Conservation (phyloP, 1,140 invertebrate species). For the Gryllus bimaculatus region DNA sequence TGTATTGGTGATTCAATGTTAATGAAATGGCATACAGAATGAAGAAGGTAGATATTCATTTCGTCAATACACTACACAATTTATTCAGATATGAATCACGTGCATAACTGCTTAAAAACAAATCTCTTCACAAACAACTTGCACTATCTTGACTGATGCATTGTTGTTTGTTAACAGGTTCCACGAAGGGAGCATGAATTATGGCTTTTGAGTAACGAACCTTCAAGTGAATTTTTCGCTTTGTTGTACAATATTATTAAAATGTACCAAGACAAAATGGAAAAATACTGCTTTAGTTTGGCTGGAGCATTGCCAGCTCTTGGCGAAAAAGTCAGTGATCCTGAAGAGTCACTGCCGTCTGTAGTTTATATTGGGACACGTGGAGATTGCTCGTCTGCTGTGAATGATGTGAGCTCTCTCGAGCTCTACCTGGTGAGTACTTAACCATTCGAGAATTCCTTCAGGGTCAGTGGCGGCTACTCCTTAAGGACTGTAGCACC, state of each 20-base stretch:
- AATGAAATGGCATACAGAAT: no score
- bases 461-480: no score
- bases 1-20: no score
- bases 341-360: conserved; percentile 23
- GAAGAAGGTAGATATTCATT: no score
- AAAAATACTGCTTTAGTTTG: conserved; percentile 34
- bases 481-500: no score
- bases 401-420: conserved; percentile 31
- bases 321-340: background rate
- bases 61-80: no score
- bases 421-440: conserved; percentile 29
- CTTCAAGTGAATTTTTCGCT: conserved; percentile 33
- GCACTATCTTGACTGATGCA: background rate
- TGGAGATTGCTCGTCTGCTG: conserved; percentile 28
- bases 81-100: no score
- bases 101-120: no score
- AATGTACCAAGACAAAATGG: conserved; percentile 35
- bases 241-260: conserved; percentile 34
- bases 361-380: conserved; percentile 29
- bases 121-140: no score
- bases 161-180: conserved; percentile 26
- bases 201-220: conserved; percentile 32
- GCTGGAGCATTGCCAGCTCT: conserved; percentile 33
- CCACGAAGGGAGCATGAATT: conserved; percentile 39
- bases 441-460: background rate